These are phyloP conservation scores for Pemphigus obesinymphae DNA, from an alignment of 1,140 invertebrate species.

Conservation along the genomic window DNA sequence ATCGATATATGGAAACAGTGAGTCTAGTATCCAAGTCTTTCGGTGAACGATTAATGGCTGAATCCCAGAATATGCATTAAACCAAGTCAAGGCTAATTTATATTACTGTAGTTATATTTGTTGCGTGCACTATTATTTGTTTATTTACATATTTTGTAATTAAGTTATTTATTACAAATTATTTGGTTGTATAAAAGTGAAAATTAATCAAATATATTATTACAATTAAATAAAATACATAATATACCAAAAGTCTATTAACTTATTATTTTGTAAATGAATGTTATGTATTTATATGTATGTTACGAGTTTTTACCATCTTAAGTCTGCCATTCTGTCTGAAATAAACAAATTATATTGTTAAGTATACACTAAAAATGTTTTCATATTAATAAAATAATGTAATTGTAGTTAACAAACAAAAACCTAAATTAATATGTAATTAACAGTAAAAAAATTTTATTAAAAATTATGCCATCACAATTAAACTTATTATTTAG, in stretches of 20 bases:
- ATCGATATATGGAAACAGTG: slow-evolving; percentile 94
- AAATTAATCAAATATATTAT: background rate
- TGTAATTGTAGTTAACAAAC: background rate
- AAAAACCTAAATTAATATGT: background rate
- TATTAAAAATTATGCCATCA: background rate
- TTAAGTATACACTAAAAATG: background rate
- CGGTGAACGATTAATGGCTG: slow-evolving; percentile 61
- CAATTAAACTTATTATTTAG: background rate
- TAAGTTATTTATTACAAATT: background rate
- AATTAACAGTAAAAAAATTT: no score
- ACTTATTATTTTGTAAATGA: background rate
- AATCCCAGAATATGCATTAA: slow-evolving; percentile 45
- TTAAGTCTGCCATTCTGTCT: background rate
- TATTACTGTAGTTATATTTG: background rate
- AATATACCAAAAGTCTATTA: background rate
- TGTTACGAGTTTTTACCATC: background rate
- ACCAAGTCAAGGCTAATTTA: background rate
- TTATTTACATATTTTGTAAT: slow-evolving; percentile 24
- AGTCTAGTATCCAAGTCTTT: slow-evolving; percentile 66
- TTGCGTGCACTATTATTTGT: background rate
- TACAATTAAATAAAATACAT: no score
- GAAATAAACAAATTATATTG: background rate
- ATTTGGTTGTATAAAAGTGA: background rate
- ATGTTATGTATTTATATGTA: background rate
- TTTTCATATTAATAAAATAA: background rate